Base-by-base conservation (phyloP, 2,797 vertebrate species). In the Triplophysa yarkandensis region DNA sequence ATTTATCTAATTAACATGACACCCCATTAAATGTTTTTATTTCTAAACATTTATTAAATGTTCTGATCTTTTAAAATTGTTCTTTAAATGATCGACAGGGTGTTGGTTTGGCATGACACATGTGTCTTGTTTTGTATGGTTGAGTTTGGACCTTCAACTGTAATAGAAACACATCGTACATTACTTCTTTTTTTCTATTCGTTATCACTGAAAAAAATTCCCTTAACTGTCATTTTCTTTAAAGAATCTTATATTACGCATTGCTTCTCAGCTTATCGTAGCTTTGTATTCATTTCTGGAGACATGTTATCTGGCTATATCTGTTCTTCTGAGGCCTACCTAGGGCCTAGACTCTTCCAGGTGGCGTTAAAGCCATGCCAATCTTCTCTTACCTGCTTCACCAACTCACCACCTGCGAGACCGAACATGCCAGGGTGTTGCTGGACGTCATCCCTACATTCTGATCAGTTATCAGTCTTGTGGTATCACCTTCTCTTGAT, bases 371-470 rank as follows among this genome's bases (percentile, higher is more conserved):
- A 4, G n/a, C 17, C 25, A 39, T 74, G 70, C 65, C 79, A 74
- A 48, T 61, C 16, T 9, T 69, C 54, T 72, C 41, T 46, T 54
- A 41, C 68, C 48, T 63, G 39, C 63, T 68, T 57, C 66, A 64
- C 54, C 34, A 52, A 14, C 50, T 50, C 21, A 1, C 63, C 74
- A 79, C 68, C 68, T 79, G 79, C 70, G 50, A 62, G 23, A 58
- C 4, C 7, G 46, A 60, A 11, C 11, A 4, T 71, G 71, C 71
- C 79, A 80, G 30, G 34, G 68, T 71, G 46, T 64, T 54, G 32
- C 54, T 52, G 41, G 54, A 46, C 21, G 16, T 61, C 1, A 8
- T 23, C 25, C 30, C 39, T 50, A 9, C 68, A 23, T 52, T 30
- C 62, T 60, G 52, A 62, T 28, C 64, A 68, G 16, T 25, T n/a